Percentiles rank a stretch among this genome's conserved stretches.
Conservation (phyloP, 2,888 invertebrate species). For the Mongoloraphidia duomilia region DNA sequence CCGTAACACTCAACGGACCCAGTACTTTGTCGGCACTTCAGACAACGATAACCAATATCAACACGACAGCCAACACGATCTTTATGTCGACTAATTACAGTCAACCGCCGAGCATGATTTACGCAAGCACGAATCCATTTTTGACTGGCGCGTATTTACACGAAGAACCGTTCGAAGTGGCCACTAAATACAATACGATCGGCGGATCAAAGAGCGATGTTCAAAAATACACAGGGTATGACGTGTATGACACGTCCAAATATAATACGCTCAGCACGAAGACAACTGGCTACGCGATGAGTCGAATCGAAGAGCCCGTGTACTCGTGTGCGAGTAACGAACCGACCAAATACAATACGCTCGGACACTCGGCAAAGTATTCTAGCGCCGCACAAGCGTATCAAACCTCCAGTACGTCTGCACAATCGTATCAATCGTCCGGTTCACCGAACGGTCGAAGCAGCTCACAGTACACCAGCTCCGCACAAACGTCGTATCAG, state of each 20-base stretch:
- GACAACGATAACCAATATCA: conserved; percentile 25
- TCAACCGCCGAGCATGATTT: conserved; percentile 23
- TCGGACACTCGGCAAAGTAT: not conserved
- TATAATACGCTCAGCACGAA: conserved; percentile 22
- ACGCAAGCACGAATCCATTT: conserved; percentile 45
- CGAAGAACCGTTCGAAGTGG: conserved; percentile 1
- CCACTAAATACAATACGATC: conserved; percentile 26
- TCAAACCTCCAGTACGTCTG: no score
- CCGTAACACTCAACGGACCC: conserved; percentile 40
- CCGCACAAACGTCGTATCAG: no score
- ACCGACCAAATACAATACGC: not conserved
- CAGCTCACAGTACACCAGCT: no score
- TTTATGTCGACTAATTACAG: conserved; percentile 17
- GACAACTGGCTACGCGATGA: not conserved
- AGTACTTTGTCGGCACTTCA: conserved; percentile 25
- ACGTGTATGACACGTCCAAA: conserved; percentile 15
- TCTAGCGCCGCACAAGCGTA: not conserved
- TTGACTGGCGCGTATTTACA: conserved; percentile 31
- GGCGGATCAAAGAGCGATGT: conserved; percentile 21
- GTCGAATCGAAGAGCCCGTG: not conserved
- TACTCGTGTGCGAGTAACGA: not conserved
- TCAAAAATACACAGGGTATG: conserved; percentile 16
- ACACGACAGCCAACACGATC: conserved; percentile 22
- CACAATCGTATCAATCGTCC: no score
- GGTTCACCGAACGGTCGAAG: no score